phyloP scores from a whole-genome alignment of 2,888 invertebrate species.

The Ypsolopha sequella region DNA sequence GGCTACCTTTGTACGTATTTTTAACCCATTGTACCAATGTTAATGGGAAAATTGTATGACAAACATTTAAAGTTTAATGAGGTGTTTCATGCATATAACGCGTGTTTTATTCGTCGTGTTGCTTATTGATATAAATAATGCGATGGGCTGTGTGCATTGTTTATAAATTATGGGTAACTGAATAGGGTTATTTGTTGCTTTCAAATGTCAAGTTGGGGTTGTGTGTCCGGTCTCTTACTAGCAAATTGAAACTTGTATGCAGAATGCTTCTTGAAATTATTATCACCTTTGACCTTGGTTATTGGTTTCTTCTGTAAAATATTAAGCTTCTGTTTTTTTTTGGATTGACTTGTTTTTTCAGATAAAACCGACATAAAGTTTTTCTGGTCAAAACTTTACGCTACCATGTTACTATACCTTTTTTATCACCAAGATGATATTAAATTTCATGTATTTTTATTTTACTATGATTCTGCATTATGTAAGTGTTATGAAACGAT shows the following conservation, averaged over 20 bases:
- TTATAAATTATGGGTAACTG: constrained; percentile 38
- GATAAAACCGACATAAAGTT: too few relatives aligned
- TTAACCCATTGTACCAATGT: constrained; percentile 38
- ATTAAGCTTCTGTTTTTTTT: too few relatives aligned
- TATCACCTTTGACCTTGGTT: too few relatives aligned
- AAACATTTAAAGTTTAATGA: constrained; percentile 35
- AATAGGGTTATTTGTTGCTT: constrained; percentile 40
- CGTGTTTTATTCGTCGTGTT: constrained; percentile 22
- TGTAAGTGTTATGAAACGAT: too few relatives aligned
- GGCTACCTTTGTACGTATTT: constrained; percentile 39
- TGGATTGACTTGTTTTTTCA: too few relatives aligned
- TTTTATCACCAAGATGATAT: too few relatives aligned
- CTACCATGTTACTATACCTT: too few relatives aligned
- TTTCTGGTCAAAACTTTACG: too few relatives aligned
- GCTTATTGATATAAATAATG: constrained; percentile 26
- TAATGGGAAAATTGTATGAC: constrained; percentile 33
- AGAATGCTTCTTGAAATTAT: too few relatives aligned
- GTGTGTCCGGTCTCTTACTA: constrained; percentile 36
- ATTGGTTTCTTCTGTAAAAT: too few relatives aligned
- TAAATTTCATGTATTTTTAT: too few relatives aligned
- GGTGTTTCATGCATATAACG: constrained; percentile 41
- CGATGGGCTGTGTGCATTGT: constrained; percentile 26
- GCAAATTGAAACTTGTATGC: constrained; percentile 14
- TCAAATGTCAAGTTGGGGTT: constrained; percentile 30
- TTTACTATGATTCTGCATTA: too few relatives aligned